These are phyloP conservation scores for Elgaria multicarinata DNA, from an alignment of 2,113 vertebrate genomes.

Conservation along the genomic window DNA sequence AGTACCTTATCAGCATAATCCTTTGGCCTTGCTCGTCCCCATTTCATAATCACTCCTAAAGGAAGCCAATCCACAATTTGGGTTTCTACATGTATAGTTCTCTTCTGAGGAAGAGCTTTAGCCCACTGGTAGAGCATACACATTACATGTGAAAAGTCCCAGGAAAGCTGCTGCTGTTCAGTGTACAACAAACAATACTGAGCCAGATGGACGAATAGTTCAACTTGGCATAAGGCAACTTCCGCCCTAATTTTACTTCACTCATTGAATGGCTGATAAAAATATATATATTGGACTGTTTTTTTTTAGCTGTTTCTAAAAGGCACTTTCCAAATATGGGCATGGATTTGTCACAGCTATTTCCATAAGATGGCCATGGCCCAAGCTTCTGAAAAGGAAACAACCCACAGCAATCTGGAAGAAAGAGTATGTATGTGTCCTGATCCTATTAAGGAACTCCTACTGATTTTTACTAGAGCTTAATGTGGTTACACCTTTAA, in stretches of 20 bases:
- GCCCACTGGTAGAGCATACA: no score
- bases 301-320: background rate
- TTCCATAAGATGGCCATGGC: background rate
- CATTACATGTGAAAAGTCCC: no score
- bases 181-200: no score
- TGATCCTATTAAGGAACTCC: background rate
- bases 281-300: background rate
- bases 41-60: no score
- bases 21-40: no score
- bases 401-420: slow-evolving; percentile 20
- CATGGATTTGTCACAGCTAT: slow-evolving; percentile 28
- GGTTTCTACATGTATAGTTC: no score
- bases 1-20: no score
- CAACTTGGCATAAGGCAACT: no score
- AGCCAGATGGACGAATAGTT: no score
- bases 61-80: no score
- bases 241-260: background rate
- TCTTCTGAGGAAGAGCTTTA: no score
- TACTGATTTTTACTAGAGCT: background rate
- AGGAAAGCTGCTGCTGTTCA: no score
- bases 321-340: slow-evolving; percentile 31
- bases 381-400: background rate
- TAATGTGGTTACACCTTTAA: background rate
- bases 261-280: background rate
- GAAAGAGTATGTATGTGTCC: background rate